phyloP scores from a whole-genome alignment of 2,113 vertebrate species.

The Crotalus viridis region DNA sequence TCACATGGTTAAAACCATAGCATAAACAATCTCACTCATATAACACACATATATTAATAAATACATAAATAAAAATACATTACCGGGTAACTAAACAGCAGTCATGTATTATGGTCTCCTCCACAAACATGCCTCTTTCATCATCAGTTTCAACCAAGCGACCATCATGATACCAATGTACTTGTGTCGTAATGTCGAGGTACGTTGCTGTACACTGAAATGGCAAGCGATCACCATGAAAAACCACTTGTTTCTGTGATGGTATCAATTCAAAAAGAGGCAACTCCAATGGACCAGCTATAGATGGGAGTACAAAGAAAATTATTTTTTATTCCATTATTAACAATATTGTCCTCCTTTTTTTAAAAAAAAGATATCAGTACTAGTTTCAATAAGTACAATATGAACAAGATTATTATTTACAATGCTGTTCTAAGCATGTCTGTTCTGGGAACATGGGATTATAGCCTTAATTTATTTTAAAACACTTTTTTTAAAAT shows the following conservation, averaged over 20 bases:
- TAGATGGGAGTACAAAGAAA: slow-evolving; percentile 19
- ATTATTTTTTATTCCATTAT: not conserved
- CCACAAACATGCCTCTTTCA: slow-evolving; percentile 78
- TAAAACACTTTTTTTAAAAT: not conserved
- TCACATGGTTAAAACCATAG: not conserved
- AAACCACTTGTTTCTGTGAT: slow-evolving; percentile 87
- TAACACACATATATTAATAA: not conserved
- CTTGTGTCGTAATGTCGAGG: slow-evolving; percentile 72
- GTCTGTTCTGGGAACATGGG: not conserved
- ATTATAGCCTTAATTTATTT: not conserved
- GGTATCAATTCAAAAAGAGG: slow-evolving; percentile 90
- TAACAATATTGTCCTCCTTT: not conserved
- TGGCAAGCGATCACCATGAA: slow-evolving; percentile 84
- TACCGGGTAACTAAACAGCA: slow-evolving; percentile 91
- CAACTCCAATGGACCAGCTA: slow-evolving; percentile 84
- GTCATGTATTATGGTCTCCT: slow-evolving; percentile 87
- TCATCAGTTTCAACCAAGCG: slow-evolving; percentile 73
- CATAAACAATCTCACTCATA: not conserved
- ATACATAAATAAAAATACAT: not conserved
- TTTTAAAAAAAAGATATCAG: not conserved
- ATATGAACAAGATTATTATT: not conserved
- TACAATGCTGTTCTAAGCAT: not conserved
- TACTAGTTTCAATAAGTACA: not conserved
- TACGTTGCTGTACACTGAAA: slow-evolving; percentile 87
- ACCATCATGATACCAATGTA: slow-evolving; percentile 81